phyloP scores from a whole-genome alignment of 2,113 vertebrate species.

The Alligator mississippiensis region DNA sequence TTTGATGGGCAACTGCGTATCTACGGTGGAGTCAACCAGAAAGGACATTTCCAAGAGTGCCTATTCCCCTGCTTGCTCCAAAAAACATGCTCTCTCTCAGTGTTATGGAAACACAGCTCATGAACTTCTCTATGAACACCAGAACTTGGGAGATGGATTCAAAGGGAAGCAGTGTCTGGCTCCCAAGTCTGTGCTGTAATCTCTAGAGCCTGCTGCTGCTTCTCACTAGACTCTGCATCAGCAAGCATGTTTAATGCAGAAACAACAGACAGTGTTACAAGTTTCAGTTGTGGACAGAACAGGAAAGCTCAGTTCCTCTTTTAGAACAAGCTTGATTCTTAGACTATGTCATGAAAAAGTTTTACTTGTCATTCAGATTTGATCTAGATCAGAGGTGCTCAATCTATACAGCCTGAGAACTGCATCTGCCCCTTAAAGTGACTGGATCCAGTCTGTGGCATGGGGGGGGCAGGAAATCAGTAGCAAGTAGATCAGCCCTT shows the following conservation, averaged over 20 bases:
- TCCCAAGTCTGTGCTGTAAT: background rate
- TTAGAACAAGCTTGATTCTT: background rate
- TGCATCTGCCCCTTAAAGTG: no score
- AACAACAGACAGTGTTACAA: background rate
- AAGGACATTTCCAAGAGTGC: background rate
- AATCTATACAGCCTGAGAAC: no score
- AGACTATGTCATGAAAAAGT: no score
- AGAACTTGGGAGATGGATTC: background rate
- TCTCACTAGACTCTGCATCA: background rate
- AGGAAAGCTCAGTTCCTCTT: background rate
- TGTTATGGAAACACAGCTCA: background rate
- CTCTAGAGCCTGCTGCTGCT: background rate
- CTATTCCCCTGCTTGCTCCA: background rate
- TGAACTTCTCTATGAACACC: accelerated
- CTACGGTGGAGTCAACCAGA: background rate
- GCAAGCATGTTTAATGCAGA: background rate
- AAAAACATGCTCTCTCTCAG: background rate
- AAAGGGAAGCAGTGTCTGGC: background rate
- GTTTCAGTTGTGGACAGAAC: background rate
- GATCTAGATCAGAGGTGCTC: no score
- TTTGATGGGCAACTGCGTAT: background rate
- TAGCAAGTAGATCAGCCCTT: no score
- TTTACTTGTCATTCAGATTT: background rate
- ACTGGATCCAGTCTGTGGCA: no score
- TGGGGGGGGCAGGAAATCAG: no score